These are phyloP conservation scores for Copidosoma aretas DNA, from an alignment of 2,888 invertebrate species.

Conservation along the genomic window DNA sequence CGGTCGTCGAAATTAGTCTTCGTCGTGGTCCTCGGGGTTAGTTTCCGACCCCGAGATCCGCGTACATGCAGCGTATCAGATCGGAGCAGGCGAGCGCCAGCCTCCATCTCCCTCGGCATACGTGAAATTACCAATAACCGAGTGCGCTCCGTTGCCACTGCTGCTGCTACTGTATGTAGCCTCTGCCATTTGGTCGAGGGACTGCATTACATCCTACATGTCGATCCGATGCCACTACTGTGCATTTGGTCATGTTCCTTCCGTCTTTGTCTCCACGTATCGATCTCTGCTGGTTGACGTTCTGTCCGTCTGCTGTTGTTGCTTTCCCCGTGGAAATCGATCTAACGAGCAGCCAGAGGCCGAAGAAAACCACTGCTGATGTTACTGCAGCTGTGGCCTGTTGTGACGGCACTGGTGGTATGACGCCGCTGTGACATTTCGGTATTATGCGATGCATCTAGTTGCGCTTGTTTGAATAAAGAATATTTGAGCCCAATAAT, in stretches of 20 bases:
- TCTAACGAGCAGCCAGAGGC: slow-evolving; percentile 19
- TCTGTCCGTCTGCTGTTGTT: not conserved
- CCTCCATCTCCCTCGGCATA: slow-evolving; percentile 5
- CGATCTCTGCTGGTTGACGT: too few relatives aligned
- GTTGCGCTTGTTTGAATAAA: too few relatives aligned
- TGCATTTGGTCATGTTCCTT: too few relatives aligned
- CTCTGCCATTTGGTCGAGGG: not conserved
- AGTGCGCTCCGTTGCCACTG: slow-evolving; percentile 30
- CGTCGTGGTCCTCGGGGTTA: not conserved
- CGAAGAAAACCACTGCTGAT: slow-evolving; percentile 9
- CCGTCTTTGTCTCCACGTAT: too few relatives aligned
- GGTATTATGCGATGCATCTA: too few relatives aligned
- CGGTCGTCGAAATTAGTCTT: slow-evolving; percentile 27
- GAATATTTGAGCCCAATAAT: too few relatives aligned
- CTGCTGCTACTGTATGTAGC: slow-evolving; percentile 29
- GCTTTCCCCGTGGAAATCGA: slow-evolving; percentile 23
- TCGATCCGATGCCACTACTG: too few relatives aligned
- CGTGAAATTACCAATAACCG: slow-evolving; percentile 39
- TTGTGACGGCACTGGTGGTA: too few relatives aligned
- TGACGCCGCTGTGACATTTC: too few relatives aligned
- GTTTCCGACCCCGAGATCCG: not conserved
- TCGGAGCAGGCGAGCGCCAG: not conserved
- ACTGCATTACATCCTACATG: not conserved
- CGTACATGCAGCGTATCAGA: not conserved
- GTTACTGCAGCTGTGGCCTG: not conserved